Base-by-base conservation (phyloP, 2,888 invertebrate species). In the Drosophila paramelanica region DNA sequence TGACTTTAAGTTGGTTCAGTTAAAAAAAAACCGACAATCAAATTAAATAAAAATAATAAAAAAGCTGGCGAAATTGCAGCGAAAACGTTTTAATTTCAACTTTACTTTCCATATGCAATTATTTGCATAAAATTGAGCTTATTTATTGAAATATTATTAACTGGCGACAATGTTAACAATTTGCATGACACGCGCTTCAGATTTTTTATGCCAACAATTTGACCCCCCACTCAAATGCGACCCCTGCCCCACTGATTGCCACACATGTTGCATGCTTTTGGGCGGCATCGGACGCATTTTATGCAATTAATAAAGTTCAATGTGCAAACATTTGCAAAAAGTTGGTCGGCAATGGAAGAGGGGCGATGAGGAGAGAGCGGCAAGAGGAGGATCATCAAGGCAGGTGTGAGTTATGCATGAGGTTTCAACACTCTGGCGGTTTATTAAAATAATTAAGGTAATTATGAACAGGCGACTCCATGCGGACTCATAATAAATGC, bases 371-470 rank as follows among this genome's bases (percentile, higher is more conserved):
- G 11, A 10, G 0, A 1, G 7, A n/a, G n/a, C 1, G 27, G 10
- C 4, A 14, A n/a, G 20, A 25, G 17, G 46, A n/a, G 17, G 17
- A 49, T 23, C 31, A 31, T 31, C 10, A 2, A 17, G 17, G 10
- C 10, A 39, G 17, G 25, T 39, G 43, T n/a, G 58, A 36, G 36
- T 36, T 36, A 13, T 36, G 36, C 13, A 36, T 43, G 46, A n/a
- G 58, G 45, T 55, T 68, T 57, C 61, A 53, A 62, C 75, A 67
- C 77, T 67, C 78, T 67, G 73, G 70, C 73, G 72, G 81, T 79
- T 86, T 86, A 88, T 82, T 88, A 88, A 88, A 89, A 86, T 89
- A 88, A 88, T 88, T 89, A 77, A 81, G 88, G 83, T 86, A 88
- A 88, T 88, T 89, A 88, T 61, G 68, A 68, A 65, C 79, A 55